Evolutionary conservation across 2,888 invertebrate genomes (phyloP).

Genomic region (Netelia inedita): DNA sequence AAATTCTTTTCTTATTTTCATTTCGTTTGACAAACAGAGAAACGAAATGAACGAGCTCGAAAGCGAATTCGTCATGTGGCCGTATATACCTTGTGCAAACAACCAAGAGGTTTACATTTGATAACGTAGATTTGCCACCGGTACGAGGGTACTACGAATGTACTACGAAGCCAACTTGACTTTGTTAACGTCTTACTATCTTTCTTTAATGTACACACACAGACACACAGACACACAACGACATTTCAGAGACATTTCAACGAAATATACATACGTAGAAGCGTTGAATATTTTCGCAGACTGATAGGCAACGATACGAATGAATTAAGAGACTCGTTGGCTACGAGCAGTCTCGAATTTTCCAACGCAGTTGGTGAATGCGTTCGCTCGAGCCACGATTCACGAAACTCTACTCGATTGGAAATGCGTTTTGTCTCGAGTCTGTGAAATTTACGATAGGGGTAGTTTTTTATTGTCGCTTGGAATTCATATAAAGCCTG

Average conservation of each 20-base stretch:
- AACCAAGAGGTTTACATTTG: conserved; percentile 55
- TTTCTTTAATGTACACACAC: conserved; percentile 17
- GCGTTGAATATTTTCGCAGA: conserved; percentile 22
- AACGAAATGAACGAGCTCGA: conserved; percentile 14
- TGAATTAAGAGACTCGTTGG: conserved; percentile 24
- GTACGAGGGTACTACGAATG: conserved; percentile 14
- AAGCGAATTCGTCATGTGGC: conserved; percentile 11
- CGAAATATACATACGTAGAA: neutral
- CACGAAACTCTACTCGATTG: conserved; percentile 3
- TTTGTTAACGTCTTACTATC: conserved; percentile 41
- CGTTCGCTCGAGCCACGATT: no score
- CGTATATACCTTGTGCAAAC: conserved; percentile 40
- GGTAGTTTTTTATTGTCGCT: neutral
- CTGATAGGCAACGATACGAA: conserved; percentile 2
- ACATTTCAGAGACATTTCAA: neutral
- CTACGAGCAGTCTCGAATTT: conserved; percentile 54
- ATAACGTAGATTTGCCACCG: conserved; percentile 54
- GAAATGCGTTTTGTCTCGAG: neutral
- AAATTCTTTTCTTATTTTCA: neutral
- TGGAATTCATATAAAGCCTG: neutral
- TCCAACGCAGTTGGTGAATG: neutral
- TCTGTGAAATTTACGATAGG: neutral
- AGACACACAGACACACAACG: conserved; percentile 9
- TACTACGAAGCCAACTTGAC: conserved; percentile 40
- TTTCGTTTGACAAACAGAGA: conserved; percentile 6